Evolutionary conservation across 2,113 vertebrate genomes (phyloP), one percentile per base, ranked within the genome.

Genomic region (Oreocharis arfaki): DNA sequence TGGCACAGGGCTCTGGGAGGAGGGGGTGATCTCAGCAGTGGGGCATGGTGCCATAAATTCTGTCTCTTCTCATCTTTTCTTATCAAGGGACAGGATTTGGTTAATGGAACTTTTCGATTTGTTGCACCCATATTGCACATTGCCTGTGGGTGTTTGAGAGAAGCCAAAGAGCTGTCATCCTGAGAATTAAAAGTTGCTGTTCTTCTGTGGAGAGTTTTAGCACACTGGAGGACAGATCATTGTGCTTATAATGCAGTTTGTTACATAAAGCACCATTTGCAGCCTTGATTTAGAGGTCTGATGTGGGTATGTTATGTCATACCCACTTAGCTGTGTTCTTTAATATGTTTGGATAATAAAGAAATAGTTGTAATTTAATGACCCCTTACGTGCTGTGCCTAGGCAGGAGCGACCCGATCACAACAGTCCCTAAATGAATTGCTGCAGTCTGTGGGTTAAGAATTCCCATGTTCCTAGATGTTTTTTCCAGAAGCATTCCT

Each of bases 271-370:
- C 4, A 13, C 33, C 39, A 28, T 67, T 95, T 89, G 47, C 69
- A 90, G 52, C 84, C 81, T 91, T 91, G 90, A 81, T 92, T 95
- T 86, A 95, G 89, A 65, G 83, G 44, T 81, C 68, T 95, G 74
- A 96, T 93, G 82, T 90, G 84, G 21, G 49, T 84, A 60, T 42
- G 33, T 80, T 89, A 80, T 84, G 93, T 74, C 82, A 88, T 60
- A 49, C 33, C 27, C 12, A 18, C 28, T 78, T 37, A 53, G 76
- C 64, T 79, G 18, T 83, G 77, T 23, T 89, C 13, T 89, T 95
- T 85, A 87, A 37, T 90, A 46, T 7, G 4, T 70, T 77, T 57
- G 75, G 52, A 81, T 59, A 56, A 53, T 56, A 73, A 77, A 80
- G 53, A 56, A 89, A 14, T 71, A 78, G 44, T 52, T 44, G 17